Percentiles rank a stretch among this genome's conserved stretches.
Evolutionary conservation across 2,113 vertebrate species (phyloP).

Genomic region (Panthera leo): DNA sequence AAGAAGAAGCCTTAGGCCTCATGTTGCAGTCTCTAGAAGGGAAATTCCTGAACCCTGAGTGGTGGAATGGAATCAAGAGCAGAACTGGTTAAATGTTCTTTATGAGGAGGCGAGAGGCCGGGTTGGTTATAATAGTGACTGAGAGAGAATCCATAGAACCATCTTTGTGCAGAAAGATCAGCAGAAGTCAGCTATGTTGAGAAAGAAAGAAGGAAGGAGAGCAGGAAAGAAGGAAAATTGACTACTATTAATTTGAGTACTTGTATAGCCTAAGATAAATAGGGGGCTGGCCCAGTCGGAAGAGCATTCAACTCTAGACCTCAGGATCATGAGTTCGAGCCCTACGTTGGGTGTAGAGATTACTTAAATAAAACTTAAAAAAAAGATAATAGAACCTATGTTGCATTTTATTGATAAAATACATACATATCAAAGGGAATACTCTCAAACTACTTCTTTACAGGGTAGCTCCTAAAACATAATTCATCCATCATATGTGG

Average conservation of each 20-base stretch:
- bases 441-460: background rate
- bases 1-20: slow-evolving; percentile 9
- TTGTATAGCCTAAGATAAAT: background rate
- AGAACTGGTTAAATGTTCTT: background rate
- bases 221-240: background rate
- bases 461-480: background rate
- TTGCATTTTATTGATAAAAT: slow-evolving; percentile 14
- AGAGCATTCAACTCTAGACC: too few species aligned
- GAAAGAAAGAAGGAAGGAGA: background rate
- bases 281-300: too few species aligned
- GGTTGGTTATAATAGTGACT: background rate
- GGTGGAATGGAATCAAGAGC: background rate
- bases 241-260: background rate
- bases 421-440: background rate
- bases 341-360: too few species aligned
- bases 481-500: background rate
- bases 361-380: too few species aligned
- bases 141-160: background rate
- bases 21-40: background rate
- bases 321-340: too few species aligned
- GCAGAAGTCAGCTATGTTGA: background rate
- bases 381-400: background rate
- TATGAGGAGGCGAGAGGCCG: background rate
- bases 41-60: background rate
- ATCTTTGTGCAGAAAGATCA: background rate